Percentiles rank a stretch among this genome's conserved stretches.
These are phyloP conservation scores for Ooceraea biroi DNA, from an alignment of 1,140 invertebrate species.

Conservation along the genomic window DNA sequence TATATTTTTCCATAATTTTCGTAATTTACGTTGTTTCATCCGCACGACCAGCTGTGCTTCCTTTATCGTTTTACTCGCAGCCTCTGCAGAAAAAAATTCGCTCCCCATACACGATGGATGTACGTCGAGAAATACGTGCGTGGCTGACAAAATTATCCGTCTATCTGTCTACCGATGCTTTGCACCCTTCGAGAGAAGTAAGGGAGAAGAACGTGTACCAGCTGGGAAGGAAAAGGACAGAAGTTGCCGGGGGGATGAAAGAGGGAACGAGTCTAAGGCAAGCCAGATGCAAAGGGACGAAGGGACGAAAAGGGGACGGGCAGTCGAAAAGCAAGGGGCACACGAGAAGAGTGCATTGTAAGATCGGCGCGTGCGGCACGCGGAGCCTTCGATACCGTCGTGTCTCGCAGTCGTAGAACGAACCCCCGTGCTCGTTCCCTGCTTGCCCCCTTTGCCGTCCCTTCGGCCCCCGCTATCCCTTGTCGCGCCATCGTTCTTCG, in stretches of 20 bases:
- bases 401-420: slow-evolving; percentile 65
- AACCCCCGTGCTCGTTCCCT: slow-evolving; percentile 58
- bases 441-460: slow-evolving; percentile 47
- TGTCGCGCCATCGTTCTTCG: slow-evolving; percentile 78
- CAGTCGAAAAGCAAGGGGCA: slow-evolving; percentile 77
- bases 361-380: slow-evolving; percentile 86
- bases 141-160: slow-evolving; percentile 56
- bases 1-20: not conserved
- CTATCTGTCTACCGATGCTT: slow-evolving; percentile 64
- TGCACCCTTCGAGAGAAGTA: slow-evolving; percentile 31
- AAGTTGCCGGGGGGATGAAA: slow-evolving; percentile 63
- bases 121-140: slow-evolving; percentile 57
- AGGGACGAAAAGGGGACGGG: slow-evolving; percentile 44
- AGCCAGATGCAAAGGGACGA: slow-evolving; percentile 82
- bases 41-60: not conserved
- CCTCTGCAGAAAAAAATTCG: slow-evolving; percentile 71
- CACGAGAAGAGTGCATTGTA: slow-evolving; percentile 85
- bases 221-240: slow-evolving; percentile 71
- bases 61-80: slow-evolving; percentile 37
- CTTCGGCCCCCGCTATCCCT: too few relatives aligned
- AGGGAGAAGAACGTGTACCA: slow-evolving; percentile 62
- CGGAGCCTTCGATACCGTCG: slow-evolving; percentile 78
- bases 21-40: not conserved
- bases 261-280: slow-evolving; percentile 79
- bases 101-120: slow-evolving; percentile 50